Conservation (phyloP, 2,888 invertebrate species). For the Polydrusus pterygomalis region DNA sequence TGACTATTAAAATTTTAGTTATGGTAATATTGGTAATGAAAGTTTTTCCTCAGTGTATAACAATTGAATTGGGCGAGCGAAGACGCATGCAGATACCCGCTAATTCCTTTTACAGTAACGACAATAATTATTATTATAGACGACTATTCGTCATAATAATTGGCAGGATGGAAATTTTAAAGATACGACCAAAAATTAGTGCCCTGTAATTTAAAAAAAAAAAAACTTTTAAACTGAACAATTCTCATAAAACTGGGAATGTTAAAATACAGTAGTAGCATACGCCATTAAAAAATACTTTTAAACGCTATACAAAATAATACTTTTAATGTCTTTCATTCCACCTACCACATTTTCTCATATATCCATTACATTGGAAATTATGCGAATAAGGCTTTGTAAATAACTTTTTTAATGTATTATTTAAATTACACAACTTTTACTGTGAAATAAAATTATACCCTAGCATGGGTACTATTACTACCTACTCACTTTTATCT, state of each 20-base stretch:
- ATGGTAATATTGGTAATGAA: no score
- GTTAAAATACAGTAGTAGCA: conserved; percentile 15
- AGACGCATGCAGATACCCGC: no score
- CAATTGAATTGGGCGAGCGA: no score
- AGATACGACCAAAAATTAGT: not conserved
- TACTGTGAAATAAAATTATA: conserved; percentile 7
- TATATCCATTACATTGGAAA: not conserved
- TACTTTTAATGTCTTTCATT: conserved; percentile 7
- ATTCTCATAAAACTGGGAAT: conserved; percentile 7
- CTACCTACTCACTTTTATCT: not conserved
- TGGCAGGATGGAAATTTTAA: not conserved
- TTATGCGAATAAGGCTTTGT: conserved; percentile 8
- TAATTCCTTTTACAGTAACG: no score
- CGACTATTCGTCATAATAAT: not conserved
- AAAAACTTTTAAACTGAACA: not conserved
- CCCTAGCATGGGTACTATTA: not conserved
- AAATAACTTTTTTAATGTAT: conserved; percentile 24
- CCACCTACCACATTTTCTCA: conserved; percentile 23
- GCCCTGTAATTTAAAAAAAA: not conserved
- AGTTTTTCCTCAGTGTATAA: no score
- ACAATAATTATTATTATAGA: no score
- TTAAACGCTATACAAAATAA: conserved; percentile 3
- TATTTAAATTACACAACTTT: conserved; percentile 20
- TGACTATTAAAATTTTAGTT: no score
- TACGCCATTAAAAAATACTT: conserved; percentile 7